These are phyloP conservation scores for Simalia tracyae DNA, from an alignment of 2,797 vertebrate species.

Conservation along the genomic window DNA sequence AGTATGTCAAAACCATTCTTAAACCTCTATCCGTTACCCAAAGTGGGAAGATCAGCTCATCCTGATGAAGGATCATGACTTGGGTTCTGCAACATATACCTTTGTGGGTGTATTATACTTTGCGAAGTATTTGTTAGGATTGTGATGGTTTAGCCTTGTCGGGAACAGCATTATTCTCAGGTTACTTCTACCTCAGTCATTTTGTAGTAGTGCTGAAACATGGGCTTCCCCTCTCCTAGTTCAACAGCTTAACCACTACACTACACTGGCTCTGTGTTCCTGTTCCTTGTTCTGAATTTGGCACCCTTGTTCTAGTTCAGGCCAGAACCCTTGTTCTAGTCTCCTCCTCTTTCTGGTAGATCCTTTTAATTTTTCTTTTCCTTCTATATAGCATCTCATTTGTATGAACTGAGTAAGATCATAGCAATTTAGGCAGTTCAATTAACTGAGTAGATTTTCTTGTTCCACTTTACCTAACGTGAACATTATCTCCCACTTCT, in stretches of 20 bases:
- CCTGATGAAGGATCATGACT: constrained; percentile 25
- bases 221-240: too few species aligned
- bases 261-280: too few species aligned
- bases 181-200: too few species aligned
- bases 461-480: background rate
- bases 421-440: background rate
- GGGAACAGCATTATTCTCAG: background rate
- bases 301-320: too few species aligned
- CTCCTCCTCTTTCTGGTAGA: too few species aligned
- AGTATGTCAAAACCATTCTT: constrained; percentile 30
- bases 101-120: too few species aligned
- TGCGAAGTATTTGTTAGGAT: background rate
- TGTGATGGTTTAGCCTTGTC: background rate
- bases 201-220: too few species aligned
- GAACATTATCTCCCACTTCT: background rate
- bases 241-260: too few species aligned
- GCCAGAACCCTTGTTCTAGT: too few species aligned
- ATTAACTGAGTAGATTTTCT: background rate
- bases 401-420: background rate
- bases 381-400: background rate
- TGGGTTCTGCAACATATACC: constrained; percentile 1
- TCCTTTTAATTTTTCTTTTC: too few species aligned
- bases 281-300: too few species aligned
- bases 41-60: constrained; percentile 20
- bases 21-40: constrained; percentile 40